Evolutionary conservation across 1,140 invertebrate genomes (phyloP), one percentile per base, ranked within the genome.

Genomic region (Drosophila tropicalis): DNA sequence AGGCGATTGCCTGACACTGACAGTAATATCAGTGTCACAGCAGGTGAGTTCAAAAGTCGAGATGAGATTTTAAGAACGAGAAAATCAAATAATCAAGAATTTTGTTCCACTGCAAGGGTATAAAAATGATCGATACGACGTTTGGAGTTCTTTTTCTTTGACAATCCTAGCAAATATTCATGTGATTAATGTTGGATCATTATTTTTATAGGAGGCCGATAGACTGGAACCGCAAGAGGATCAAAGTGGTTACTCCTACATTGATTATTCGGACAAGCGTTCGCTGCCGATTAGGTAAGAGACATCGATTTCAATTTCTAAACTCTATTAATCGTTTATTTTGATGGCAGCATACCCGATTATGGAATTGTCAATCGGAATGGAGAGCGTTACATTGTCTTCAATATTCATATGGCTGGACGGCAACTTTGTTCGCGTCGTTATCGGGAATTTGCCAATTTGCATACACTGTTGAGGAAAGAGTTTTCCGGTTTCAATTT

Each of bases 401-500:
- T 97, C 93, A 99, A 99, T 92, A 99, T 99, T 70, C 98, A 99
- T 92, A 99, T 99, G 98, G 98, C 99, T 32, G 98, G 98, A 0
- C 93, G 98, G 54, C 98, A 99, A 92, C 93, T 99, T 25, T 99
- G 99, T 92, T 99, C 98, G 34, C 93, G 98, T 56, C 94, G 99
- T 41, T 99, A 99, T 92, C 95, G 98, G 60, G 98, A 99, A 93
- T 99, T 99, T 92, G 95, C 97, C 13, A 96, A 96, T 67, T 92
- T 99, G 58, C 97, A 99, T 91, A 95, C 96, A 79, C 95, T 96
- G 71, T 93, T 99, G 55, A 98, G 98, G 92, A 97, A 98, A 92
- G 98, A 99, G 92, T 99, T 99, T 93, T 94, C 97, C 71, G 98
- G 99, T 60, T 99, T 99, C 92, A 97, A 96, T 92, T 99, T 99